A percentile compares a stretch with the other conserved stretches of the same genome.
Conservation (phyloP, 1,140 invertebrate genomes). For the Drosophila oshimai region DNA sequence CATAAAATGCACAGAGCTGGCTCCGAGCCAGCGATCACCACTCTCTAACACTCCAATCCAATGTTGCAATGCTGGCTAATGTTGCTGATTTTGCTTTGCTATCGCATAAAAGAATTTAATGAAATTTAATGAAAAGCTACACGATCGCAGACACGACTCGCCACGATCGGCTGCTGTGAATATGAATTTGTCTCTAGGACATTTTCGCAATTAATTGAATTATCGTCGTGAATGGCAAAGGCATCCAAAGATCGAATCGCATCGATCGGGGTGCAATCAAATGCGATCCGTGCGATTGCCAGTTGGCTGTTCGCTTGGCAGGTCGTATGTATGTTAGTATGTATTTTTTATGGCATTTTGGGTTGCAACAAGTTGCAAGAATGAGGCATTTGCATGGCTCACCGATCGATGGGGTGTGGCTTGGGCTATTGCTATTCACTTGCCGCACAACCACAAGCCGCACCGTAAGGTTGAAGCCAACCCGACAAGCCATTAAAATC, state of each 20-base stretch:
- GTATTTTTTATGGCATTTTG: constrained; percentile 53
- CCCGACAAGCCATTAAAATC: constrained; percentile 75
- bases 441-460: constrained; percentile 53
- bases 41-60: not conserved
- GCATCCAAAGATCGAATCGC: constrained; percentile 52
- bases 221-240: constrained; percentile 80
- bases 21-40: constrained; percentile 15
- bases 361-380: constrained; percentile 48
- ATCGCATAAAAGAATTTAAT: constrained; percentile 81
- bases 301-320: constrained; percentile 59
- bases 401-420: constrained; percentile 50
- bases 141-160: constrained; percentile 68
- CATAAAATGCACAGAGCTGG: constrained; percentile 58
- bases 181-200: constrained; percentile 80
- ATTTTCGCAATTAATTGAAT: constrained; percentile 81
- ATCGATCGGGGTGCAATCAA: constrained; percentile 64
- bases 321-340: constrained; percentile 27
- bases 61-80: constrained; percentile 40
- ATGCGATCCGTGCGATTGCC: constrained; percentile 46
- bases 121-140: constrained; percentile 81
- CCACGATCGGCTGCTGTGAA: constrained; percentile 52
- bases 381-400: constrained; percentile 40
- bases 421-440: constrained; percentile 43
- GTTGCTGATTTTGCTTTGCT: constrained; percentile 50
- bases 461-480: constrained; percentile 60